Conservation (phyloP, 2,113 vertebrate genomes). For the Chloebia gouldiae region DNA sequence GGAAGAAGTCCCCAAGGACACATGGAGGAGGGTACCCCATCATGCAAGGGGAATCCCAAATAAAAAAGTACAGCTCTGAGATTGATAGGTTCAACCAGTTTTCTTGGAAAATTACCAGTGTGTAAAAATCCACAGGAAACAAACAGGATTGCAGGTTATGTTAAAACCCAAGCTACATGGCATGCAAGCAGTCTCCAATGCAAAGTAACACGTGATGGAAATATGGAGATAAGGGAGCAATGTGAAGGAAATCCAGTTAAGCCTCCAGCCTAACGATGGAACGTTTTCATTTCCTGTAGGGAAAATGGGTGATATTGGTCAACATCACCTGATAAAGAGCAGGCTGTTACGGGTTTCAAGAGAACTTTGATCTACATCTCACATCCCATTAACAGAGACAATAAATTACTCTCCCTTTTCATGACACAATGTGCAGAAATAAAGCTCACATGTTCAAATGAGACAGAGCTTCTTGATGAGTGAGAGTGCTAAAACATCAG, state of each 20-base stretch:
- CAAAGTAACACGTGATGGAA: background rate
- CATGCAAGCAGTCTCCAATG: background rate
- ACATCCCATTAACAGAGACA: background rate
- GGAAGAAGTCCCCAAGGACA: background rate
- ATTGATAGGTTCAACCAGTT: background rate
- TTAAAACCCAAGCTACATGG: rapidly evolving
- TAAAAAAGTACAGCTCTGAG: background rate
- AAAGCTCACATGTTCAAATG: background rate
- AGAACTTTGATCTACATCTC: conserved; percentile 8
- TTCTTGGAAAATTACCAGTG: background rate
- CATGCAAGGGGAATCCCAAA: background rate
- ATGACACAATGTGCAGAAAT: background rate
- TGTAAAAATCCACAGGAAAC: background rate
- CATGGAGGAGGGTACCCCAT: rapidly evolving
- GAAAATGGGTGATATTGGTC: background rate
- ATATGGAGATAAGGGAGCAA: background rate
- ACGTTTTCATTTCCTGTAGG: conserved; percentile 1
- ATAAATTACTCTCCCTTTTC: background rate
- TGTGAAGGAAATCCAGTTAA: background rate
- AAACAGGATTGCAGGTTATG: background rate
- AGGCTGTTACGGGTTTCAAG: background rate
- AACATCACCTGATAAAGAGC: background rate
- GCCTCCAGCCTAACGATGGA: background rate
- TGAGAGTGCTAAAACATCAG: background rate
- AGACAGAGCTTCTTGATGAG: background rate